Conservation (phyloP, 2,797 vertebrate species). For the Fistularia tabacaria region DNA sequence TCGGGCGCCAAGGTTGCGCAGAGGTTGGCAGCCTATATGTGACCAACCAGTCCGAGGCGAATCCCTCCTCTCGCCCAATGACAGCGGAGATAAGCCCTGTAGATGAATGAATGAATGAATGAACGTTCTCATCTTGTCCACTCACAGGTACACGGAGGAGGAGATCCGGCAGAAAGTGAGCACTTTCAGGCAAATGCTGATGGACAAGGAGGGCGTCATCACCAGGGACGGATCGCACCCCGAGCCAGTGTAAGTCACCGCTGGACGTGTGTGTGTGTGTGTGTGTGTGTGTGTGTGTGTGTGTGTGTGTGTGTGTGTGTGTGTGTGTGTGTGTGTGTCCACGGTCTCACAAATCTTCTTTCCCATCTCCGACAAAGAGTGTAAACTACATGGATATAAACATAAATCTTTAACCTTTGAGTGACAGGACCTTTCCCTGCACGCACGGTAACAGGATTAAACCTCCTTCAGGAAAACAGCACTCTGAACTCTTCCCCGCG, state of each 20-base stretch:
- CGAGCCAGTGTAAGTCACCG: constrained; percentile 85
- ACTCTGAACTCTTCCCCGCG: constrained; percentile 35
- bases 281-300: not conserved
- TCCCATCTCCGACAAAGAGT: too few relatives aligned
- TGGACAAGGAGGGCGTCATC: constrained; percentile 98
- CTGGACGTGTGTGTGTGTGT: not conserved
- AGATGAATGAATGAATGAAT: too few relatives aligned
- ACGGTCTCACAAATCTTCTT: too few relatives aligned
- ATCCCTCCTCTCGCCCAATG: too few relatives aligned
- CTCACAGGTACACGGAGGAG: constrained; percentile 89
- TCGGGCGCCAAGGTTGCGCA: too few relatives aligned
- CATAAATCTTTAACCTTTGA: too few relatives aligned
- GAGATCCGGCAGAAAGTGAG: constrained; percentile 96
- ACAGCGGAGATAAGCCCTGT: too few relatives aligned
- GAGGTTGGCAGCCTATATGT: too few relatives aligned
- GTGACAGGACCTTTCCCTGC: constrained; percentile 9
- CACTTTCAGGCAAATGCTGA: constrained; percentile 97
- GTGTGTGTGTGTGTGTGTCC: too few relatives aligned
- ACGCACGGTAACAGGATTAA: constrained; percentile 8
- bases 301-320: too few relatives aligned
- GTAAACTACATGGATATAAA: too few relatives aligned
- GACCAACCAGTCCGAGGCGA: too few relatives aligned
- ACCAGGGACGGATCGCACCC: constrained; percentile 88
- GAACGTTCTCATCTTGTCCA: constrained; percentile 18
- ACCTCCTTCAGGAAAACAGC: constrained; percentile 33